Conservation (phyloP, 1,140 invertebrate genomes). For the Lucilia sericata region DNA sequence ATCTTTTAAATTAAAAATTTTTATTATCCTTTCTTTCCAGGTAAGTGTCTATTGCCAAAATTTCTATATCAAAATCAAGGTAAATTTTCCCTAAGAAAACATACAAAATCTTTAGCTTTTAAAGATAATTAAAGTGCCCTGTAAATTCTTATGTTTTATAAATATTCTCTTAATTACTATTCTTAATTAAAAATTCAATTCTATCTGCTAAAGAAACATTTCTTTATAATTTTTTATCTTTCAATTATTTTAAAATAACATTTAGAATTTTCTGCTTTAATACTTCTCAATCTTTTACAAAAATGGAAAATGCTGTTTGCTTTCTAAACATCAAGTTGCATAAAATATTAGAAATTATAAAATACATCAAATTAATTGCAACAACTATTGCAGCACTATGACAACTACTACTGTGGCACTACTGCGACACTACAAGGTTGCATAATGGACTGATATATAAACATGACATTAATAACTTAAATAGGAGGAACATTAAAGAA, state of each 20-base stretch:
- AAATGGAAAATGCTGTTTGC: background rate
- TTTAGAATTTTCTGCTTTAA: background rate
- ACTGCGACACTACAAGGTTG: background rate
- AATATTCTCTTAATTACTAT: too few relatives aligned
- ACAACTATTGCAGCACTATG: background rate
- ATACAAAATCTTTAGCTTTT: too few relatives aligned
- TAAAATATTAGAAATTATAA: conserved; percentile 11
- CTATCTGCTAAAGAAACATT: background rate
- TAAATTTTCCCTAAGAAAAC: background rate
- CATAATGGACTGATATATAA: background rate
- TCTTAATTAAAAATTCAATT: background rate
- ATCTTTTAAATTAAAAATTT: too few relatives aligned
- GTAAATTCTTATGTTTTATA: too few relatives aligned
- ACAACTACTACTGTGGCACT: background rate
- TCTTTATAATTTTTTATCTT: background rate
- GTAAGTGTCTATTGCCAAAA: background rate
- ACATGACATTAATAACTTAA: conserved; percentile 13
- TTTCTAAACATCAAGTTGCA: conserved; percentile 2
- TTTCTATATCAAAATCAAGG: background rate
- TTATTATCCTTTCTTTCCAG: background rate
- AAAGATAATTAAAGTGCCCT: too few relatives aligned
- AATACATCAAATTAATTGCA: conserved; percentile 12
- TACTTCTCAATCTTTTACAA: background rate
- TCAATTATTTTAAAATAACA: background rate
- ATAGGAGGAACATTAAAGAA: background rate